Percentiles rank a stretch among this genome's conserved stretches.
phyloP scores from a whole-genome alignment of 2,113 vertebrate species.

The Equus quagga region DNA sequence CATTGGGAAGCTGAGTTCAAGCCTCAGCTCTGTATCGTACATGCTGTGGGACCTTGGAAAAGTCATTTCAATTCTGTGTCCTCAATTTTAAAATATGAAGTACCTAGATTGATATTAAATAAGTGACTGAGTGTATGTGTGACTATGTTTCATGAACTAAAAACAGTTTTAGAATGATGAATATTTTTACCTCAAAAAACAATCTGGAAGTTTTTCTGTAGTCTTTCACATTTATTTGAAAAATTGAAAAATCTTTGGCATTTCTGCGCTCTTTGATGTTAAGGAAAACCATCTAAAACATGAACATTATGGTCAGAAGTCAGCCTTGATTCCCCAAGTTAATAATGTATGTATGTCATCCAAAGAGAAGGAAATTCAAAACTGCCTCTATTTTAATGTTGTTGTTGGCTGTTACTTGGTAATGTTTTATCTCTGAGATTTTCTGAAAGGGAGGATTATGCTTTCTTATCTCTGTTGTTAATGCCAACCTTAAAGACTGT shows the following conservation, averaged over 20 bases:
- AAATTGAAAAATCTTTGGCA: background rate
- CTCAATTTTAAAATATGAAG: background rate
- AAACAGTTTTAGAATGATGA: background rate
- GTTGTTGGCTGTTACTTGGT: background rate
- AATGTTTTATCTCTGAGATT: background rate
- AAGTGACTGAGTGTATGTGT: background rate
- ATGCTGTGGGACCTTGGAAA: background rate
- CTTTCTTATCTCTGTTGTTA: background rate
- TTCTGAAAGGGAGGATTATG: background rate
- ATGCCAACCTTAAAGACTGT: background rate
- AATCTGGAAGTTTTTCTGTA: background rate
- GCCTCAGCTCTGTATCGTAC: background rate
- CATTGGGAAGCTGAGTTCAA: background rate
- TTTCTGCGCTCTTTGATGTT: background rate
- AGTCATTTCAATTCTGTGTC: background rate
- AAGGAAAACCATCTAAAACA: background rate
- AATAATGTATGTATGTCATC: background rate
- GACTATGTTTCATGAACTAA: conserved; percentile 8
- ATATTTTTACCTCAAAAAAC: background rate
- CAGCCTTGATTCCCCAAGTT: background rate
- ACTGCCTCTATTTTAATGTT: background rate
- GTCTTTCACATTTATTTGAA: background rate
- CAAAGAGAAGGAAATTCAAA: background rate
- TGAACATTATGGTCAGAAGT: background rate
- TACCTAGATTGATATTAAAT: background rate